Evolutionary conservation across 2,888 invertebrate species (phyloP).

Genomic region (Clostera curtula): DNA sequence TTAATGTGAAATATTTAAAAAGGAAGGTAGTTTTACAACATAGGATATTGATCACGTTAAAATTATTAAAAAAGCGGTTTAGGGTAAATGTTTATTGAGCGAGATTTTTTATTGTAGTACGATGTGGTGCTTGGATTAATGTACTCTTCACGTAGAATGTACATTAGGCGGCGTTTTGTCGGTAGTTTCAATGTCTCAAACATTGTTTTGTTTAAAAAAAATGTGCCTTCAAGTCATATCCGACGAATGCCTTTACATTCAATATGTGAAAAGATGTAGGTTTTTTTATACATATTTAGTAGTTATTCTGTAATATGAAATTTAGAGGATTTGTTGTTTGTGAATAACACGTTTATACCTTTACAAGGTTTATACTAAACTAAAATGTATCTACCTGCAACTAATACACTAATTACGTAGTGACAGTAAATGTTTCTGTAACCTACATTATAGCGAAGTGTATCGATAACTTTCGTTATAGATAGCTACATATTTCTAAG

Average conservation of each 20-base stretch:
- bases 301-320: slow-evolving; percentile 35
- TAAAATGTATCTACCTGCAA: slow-evolving; percentile 17
- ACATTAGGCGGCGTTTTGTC: slow-evolving; percentile 21
- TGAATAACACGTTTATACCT: slow-evolving; percentile 31
- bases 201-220: slow-evolving; percentile 41
- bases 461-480: slow-evolving; percentile 20
- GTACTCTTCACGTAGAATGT: slow-evolving; percentile 29
- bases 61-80: slow-evolving; percentile 42
- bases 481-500: slow-evolving; percentile 42
- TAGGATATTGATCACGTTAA: slow-evolving; percentile 48
- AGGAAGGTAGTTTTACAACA: slow-evolving; percentile 34
- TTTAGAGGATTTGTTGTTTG: slow-evolving; percentile 44
- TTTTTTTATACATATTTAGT: slow-evolving; percentile 56
- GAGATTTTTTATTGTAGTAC: slow-evolving; percentile 39
- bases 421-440: slow-evolving; percentile 20
- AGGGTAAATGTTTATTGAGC: slow-evolving; percentile 47
- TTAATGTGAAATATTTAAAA: slow-evolving; percentile 61
- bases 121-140: slow-evolving; percentile 53
- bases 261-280: slow-evolving; percentile 51
- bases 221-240: slow-evolving; percentile 72
- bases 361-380: slow-evolving; percentile 30
- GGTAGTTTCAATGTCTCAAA: slow-evolving; percentile 33
- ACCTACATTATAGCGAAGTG: slow-evolving; percentile 17
- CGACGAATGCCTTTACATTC: slow-evolving; percentile 59
- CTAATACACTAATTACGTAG: slow-evolving; percentile 22